These are phyloP conservation scores for Chitala chitala DNA, from an alignment of 2,113 vertebrate genomes.

Conservation along the genomic window DNA sequence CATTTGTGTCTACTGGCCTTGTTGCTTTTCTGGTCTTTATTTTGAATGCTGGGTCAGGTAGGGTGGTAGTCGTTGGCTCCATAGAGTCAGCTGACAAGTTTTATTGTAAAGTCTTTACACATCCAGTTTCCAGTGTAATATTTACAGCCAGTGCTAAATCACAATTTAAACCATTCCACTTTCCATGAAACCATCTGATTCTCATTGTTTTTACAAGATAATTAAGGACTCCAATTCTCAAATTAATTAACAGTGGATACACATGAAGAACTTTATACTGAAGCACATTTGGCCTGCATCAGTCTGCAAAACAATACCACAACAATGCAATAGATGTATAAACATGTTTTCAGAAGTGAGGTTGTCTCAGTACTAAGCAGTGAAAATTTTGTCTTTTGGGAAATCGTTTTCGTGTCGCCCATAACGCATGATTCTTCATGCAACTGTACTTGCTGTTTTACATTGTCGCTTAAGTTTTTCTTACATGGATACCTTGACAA, in stretches of 20 bases:
- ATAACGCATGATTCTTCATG: not conserved
- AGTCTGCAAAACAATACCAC: conserved; percentile 2
- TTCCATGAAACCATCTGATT: not conserved
- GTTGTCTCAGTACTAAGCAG: not conserved
- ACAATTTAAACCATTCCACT: not conserved
- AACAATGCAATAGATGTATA: not conserved
- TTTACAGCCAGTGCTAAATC: not conserved
- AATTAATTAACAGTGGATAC: conserved; percentile 10
- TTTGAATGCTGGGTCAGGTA: no score
- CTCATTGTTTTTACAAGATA: conserved; percentile 6
- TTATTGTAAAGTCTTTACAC: not conserved
- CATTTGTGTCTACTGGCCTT: no score
- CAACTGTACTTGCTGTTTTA: not conserved
- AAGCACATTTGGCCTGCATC: not conserved
- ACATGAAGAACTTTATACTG: not conserved
- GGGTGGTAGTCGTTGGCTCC: no score
- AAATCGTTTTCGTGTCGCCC: no score
- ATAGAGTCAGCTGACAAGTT: no score
- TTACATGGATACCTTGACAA: not conserved
- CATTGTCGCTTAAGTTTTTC: not conserved
- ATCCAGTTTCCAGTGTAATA: not conserved
- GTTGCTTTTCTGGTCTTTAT: no score
- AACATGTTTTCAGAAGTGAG: not conserved
- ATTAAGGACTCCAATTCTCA: conserved; percentile 3
- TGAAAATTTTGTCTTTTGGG: not conserved